phyloP scores from a whole-genome alignment of 2,888 invertebrate species.

The Agrenia bidenticulata region DNA sequence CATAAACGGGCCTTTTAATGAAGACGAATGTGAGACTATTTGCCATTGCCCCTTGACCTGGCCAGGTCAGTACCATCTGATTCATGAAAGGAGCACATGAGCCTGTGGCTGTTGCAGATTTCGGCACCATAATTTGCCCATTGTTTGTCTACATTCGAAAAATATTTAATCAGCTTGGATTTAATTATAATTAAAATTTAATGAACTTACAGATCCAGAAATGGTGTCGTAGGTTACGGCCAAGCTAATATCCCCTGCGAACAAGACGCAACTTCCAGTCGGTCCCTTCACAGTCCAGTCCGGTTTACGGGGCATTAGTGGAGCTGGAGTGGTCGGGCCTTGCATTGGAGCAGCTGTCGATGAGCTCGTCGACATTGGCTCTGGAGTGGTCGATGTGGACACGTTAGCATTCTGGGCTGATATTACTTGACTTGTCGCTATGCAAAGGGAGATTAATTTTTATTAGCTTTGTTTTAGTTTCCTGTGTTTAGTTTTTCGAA shows the following conservation, averaged over 20 bases:
- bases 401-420: too few species aligned
- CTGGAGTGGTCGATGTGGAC: too few species aligned
- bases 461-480: too few species aligned
- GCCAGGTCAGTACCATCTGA: background rate
- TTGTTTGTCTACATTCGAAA: background rate
- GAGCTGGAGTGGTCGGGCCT: background rate
- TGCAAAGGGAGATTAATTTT: too few species aligned
- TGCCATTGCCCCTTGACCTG: background rate
- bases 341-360: background rate
- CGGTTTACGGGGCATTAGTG: background rate
- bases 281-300: constrained; percentile 5
- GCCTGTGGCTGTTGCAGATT: background rate
- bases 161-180: background rate
- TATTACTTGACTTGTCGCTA: too few species aligned
- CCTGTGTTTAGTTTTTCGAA: too few species aligned
- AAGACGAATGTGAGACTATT: background rate
- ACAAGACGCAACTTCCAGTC: background rate
- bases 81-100: background rate
- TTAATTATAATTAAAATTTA: too few species aligned
- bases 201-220: background rate
- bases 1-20: background rate
- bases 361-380: too few species aligned
- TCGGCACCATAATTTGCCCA: background rate
- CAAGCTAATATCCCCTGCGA: background rate
- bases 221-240: background rate